Conservation (phyloP, 2,888 invertebrate genomes). For the Barypeithes pellucidus region DNA sequence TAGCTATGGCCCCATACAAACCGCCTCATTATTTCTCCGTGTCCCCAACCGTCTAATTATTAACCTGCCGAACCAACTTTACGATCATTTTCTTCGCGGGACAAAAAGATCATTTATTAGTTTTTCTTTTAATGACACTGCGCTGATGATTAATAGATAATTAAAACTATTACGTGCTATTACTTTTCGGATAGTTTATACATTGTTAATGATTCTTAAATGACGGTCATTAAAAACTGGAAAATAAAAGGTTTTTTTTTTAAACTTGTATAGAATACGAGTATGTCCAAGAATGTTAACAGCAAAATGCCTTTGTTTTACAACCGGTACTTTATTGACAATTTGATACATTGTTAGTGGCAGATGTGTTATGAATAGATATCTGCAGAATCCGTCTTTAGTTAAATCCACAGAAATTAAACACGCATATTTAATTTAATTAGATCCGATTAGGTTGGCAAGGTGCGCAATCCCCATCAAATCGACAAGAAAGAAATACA, state of each 20-base stretch:
- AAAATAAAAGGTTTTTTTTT: slow-evolving; percentile 23
- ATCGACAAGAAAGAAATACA: too few species aligned
- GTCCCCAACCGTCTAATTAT: slow-evolving; percentile 46
- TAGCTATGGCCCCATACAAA: slow-evolving; percentile 35
- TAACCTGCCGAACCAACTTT: slow-evolving; percentile 41
- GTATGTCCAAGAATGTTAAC: slow-evolving; percentile 33
- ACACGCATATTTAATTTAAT: too few species aligned
- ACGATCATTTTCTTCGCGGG: slow-evolving; percentile 31
- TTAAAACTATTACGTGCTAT: slow-evolving; percentile 45
- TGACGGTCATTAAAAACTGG: slow-evolving; percentile 29
- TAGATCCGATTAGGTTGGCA: too few species aligned
- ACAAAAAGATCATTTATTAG: slow-evolving; percentile 41
- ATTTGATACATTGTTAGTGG: slow-evolving; percentile 36
- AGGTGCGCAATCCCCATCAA: too few species aligned
- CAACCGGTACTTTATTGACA: slow-evolving; percentile 31
- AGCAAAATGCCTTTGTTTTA: slow-evolving; percentile 39
- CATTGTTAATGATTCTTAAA: slow-evolving; percentile 40
- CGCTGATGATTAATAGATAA: slow-evolving; percentile 42
- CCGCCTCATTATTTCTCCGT: slow-evolving; percentile 32
- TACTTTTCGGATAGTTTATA: slow-evolving; percentile 26
- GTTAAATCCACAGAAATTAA: too few species aligned
- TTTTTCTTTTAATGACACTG: slow-evolving; percentile 20
- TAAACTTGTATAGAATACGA: slow-evolving; percentile 24
- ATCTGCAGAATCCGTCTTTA: slow-evolving; percentile 4
- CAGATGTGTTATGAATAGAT: slow-evolving; percentile 8